Base-by-base conservation (phyloP, 2,113 vertebrate genomes). In the Sinocyclocheilus anshuiensis region DNA sequence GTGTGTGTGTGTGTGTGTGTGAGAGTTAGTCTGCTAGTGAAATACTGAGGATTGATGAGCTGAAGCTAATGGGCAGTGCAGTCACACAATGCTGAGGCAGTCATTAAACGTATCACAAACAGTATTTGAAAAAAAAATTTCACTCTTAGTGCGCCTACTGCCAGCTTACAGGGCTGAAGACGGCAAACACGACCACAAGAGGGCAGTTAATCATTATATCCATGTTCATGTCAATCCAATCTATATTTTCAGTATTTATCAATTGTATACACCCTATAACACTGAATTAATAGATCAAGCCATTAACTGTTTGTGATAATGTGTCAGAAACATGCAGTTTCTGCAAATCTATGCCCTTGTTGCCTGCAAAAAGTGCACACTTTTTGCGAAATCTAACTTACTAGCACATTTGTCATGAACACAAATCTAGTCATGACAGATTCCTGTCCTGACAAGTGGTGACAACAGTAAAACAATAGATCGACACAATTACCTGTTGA, bases 81-180 rank as follows among this genome's bases (percentile, higher is more conserved):
- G 13, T 61, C 36, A 80, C 12, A 80, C 78, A 80, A 80, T 61
- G 36, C 57, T 80, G 77, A 63, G 59, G 13, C n/a, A 80, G n/a
- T 80, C 33, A 63, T 80, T 80, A 63, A 42, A 16, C 78, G 29
- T 33, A 33, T 33, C 29, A 33, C 29, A 33, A 33, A 22, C 36
- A 63, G 57, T 63, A 16, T 45, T 11, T 45, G 42, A 6, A 8
- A 9, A 8, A 42, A 8, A 9, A 42, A 42, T 11, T 39, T 39
- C 39, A 45, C 45, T 33, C 8, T 57, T 53, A 7, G 18, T 20
- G 16, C 9, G 18, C 26, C 24, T 29, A 24, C 75, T 53, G 42
- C 4, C 72, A 48, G 20, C 24, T 77, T 3, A 16, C 76, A 78
- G 4, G 16, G 15, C 16, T 78, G 53, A 59, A 59, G 4, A 13